phyloP scores from a whole-genome alignment of 2,888 invertebrate genomes.

The Tethea ocularis region DNA sequence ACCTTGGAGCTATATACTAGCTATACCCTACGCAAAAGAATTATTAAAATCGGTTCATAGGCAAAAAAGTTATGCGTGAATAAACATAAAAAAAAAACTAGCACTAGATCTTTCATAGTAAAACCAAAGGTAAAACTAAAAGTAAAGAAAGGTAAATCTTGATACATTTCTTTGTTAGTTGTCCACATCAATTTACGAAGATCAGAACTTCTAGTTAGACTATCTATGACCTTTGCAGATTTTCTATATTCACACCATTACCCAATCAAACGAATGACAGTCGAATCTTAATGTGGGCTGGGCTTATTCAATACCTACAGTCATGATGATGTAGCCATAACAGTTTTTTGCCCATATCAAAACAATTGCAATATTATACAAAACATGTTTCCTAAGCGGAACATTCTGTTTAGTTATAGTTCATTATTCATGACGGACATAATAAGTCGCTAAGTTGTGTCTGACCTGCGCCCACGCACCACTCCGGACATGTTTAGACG shows the following conservation, averaged over 20 bases:
- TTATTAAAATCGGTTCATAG: no score
- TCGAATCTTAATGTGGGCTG: not conserved
- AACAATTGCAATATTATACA: constrained; percentile 2
- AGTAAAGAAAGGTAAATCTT: no score
- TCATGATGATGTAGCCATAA: not conserved
- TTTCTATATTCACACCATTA: no score
- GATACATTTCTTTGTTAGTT: no score
- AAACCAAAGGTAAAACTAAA: no score
- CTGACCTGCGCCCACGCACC: constrained; percentile 63
- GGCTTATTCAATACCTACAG: not conserved
- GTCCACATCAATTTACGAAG: not conserved
- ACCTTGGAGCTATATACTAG: no score
- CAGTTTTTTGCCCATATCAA: constrained; percentile 2
- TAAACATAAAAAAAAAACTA: no score
- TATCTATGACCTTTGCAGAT: constrained; percentile 8
- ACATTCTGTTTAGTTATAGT: constrained; percentile 1
- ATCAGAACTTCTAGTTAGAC: not conserved
- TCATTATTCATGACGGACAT: constrained; percentile 44
- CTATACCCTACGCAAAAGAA: no score
- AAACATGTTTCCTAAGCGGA: not conserved
- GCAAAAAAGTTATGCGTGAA: no score
- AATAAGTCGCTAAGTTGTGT: constrained; percentile 52
- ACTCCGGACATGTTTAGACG: constrained; percentile 37
- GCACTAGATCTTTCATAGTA: no score
- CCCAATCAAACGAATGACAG: constrained; percentile 18